Evolutionary conservation across 2,113 vertebrate species (phyloP).

Genomic region (Oreochromis niloticus): DNA sequence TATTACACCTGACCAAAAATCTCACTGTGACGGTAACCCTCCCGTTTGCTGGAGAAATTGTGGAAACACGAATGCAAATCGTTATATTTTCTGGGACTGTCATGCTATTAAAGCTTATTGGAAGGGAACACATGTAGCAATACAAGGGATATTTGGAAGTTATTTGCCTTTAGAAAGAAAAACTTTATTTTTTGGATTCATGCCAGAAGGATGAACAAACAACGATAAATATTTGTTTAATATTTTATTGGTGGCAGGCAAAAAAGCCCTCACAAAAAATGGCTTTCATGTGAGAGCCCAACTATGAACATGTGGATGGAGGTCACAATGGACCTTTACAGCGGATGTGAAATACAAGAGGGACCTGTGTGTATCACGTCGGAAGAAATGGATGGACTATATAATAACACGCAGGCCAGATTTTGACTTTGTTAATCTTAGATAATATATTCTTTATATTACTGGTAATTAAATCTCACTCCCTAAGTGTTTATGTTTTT

Average conservation of each 20-base stretch:
- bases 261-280: not conserved
- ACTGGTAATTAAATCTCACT: not conserved
- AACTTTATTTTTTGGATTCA: not conserved
- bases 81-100: not conserved
- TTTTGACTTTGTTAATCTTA: not conserved
- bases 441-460: not conserved
- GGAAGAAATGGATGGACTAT: not conserved
- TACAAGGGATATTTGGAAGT: not conserved
- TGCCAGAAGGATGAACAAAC: not conserved
- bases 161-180: not conserved
- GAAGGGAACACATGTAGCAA: not conserved
- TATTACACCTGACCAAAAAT: not conserved
- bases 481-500: not conserved
- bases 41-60: not conserved
- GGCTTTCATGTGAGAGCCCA: not conserved
- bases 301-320: not conserved
- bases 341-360: not conserved
- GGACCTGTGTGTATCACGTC: not conserved
- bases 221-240: not conserved
- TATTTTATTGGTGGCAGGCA: not conserved
- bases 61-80: not conserved
- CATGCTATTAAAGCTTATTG: not conserved
- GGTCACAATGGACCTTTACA: not conserved
- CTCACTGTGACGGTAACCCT: not conserved
- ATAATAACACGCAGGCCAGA: not conserved